These are phyloP conservation scores for Drosophila auraria DNA, from an alignment of 1,140 invertebrate species.

Conservation along the genomic window DNA sequence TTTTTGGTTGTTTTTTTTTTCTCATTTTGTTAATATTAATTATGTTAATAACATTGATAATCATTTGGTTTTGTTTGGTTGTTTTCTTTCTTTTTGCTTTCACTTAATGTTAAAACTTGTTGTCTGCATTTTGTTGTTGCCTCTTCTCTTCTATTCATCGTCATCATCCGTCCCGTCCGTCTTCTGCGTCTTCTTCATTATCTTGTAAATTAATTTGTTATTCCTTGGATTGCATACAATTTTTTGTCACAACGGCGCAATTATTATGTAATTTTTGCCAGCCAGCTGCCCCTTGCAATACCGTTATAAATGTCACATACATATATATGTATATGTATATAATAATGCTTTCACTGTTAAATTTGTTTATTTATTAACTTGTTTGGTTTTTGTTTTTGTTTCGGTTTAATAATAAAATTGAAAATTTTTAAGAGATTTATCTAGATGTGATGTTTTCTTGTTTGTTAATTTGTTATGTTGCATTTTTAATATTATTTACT, in stretches of 20 bases:
- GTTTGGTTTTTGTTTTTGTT: constrained; percentile 64
- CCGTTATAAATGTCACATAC: constrained; percentile 62
- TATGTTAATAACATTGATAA: constrained; percentile 84
- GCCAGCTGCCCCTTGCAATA: constrained; percentile 68
- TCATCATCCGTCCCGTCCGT: constrained; percentile 28
- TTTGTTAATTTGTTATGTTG: constrained; percentile 74
- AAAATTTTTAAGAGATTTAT: constrained; percentile 84
- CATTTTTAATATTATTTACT: constrained; percentile 74
- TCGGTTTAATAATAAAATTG: constrained; percentile 82
- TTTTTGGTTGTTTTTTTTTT: constrained; percentile 49
- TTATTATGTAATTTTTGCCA: constrained; percentile 60
- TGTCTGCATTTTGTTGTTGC: constrained; percentile 65
- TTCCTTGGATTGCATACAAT: constrained; percentile 68
- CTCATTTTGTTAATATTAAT: constrained; percentile 77
- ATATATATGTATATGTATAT: constrained; percentile 30
- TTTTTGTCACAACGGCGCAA: constrained; percentile 62
- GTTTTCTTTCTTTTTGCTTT: constrained; percentile 60
- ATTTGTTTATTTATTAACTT: constrained; percentile 78
- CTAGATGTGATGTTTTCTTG: constrained; percentile 78
- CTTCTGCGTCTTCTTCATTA: constrained; percentile 34
- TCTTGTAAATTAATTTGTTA: constrained; percentile 77
- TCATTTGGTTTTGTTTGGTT: constrained; percentile 66
- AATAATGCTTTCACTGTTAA: constrained; percentile 77
- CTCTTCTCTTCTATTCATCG: constrained; percentile 23
- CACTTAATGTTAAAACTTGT: constrained; percentile 78